Percentiles rank a stretch among this genome's conserved stretches.
These are phyloP conservation scores for Orthosia gracilis DNA, from an alignment of 2,888 invertebrate species.

Conservation along the genomic window DNA sequence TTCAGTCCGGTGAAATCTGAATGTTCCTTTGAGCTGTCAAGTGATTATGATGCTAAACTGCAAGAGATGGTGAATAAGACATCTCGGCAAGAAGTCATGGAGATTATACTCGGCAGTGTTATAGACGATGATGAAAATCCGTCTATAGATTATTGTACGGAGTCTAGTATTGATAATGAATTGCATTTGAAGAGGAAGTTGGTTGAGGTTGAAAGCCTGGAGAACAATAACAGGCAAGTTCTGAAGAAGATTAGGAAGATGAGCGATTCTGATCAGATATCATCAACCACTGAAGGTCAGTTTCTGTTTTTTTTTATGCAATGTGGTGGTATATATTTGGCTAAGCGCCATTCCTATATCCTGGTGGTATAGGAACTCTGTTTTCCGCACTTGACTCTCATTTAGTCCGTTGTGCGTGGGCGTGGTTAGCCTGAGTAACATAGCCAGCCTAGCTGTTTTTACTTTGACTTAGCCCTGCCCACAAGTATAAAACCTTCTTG, in stretches of 20 bases:
- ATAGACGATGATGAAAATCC: constrained; percentile 82
- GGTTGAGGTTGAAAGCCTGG: constrained; percentile 76
- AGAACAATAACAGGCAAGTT: constrained; percentile 83
- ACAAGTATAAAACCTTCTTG: too few relatives aligned
- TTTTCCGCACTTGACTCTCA: too few relatives aligned
- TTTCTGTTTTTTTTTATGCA: constrained; percentile 1
- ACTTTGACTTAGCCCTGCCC: too few relatives aligned
- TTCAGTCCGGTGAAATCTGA: constrained; percentile 88
- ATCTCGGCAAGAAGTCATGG: constrained; percentile 88
- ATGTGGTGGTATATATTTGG: background rate
- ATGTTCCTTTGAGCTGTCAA: constrained; percentile 85
- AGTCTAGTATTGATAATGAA: constrained; percentile 79
- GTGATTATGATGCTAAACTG: constrained; percentile 86
- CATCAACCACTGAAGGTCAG: constrained; percentile 87
- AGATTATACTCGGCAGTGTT: constrained; percentile 87
- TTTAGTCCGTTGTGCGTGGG: too few relatives aligned
- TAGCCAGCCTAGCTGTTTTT: too few relatives aligned
- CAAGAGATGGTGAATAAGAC: constrained; percentile 87
- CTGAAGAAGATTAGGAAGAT: constrained; percentile 84
- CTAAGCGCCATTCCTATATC: background rate
- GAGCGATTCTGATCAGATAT: constrained; percentile 86
- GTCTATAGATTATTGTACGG: constrained; percentile 82
- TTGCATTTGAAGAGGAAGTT: constrained; percentile 79
- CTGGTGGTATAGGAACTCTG: too few relatives aligned
- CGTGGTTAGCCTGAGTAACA: too few relatives aligned